Evolutionary conservation across 2,888 invertebrate species (phyloP), one percentile per base, ranked within the genome.

Genomic region (Apamea monoglypha): DNA sequence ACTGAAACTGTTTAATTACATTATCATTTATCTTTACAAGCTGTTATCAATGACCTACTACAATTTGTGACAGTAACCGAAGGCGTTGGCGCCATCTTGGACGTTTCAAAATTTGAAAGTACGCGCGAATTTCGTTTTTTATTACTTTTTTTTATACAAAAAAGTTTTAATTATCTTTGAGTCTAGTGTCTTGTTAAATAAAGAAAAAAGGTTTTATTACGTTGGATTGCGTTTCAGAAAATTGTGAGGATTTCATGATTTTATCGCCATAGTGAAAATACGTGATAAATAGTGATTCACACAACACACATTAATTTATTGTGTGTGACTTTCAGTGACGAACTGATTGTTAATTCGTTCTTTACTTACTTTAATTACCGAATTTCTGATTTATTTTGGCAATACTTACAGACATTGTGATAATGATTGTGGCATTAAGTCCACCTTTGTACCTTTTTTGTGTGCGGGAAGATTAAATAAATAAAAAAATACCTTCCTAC

Each of bases 21-120:
- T 90, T 89, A 90, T 88, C 87, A 80, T 89, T 90, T 90, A 91
- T 92, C 90, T 88, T 5, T 72, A 75, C 83, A 87, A 86, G 87
- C 83, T 85, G 83, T 82, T 79, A 88, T 82, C 74, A 79, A 73
- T 91, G 87, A 91, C 90, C 88, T 81, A 87, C 72, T 88, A 84
- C 53, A 67, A 53, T 50, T n/a, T 21, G 29, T 76, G 81, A 80
- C 78, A 86, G 80, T 82, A 69, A 74, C 44, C 7, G 36, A 85
- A 82, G 61, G 82, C 56, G 32, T 29, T 18, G 75, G 1, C 68
- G 85, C 83, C 82, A 84, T 88, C 66, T 89, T 82, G 81, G 81
- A 67, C 83, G 81, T 77, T 87, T 81, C 77, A 18, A 56, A 66
- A 74, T 74, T 74, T 66, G 59, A 82, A 82, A 78, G 36, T 21